Conservation (phyloP, 37 sponge, comb jelly and placozoan species). For the Oopsacas minuta region DNA sequence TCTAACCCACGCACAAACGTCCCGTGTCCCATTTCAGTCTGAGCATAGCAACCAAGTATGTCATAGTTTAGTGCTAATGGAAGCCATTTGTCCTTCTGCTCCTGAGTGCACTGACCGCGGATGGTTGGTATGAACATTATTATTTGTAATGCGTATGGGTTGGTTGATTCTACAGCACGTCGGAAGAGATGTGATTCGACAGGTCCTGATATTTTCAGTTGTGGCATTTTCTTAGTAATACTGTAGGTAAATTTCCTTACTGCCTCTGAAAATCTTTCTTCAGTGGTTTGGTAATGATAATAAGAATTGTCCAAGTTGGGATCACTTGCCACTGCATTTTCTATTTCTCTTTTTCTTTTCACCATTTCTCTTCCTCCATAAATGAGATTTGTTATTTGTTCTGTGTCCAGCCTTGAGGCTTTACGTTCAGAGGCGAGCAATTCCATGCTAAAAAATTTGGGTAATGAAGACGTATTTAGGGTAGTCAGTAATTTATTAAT, state of each 20-base stretch:
- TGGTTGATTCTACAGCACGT: conserved; percentile 26
- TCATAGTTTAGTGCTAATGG: conserved; percentile 37
- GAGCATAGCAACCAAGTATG: conserved; percentile 77
- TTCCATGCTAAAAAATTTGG: background rate
- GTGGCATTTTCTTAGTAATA: background rate
- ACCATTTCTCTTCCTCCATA: conserved; percentile 49
- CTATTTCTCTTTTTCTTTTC: conserved; percentile 27
- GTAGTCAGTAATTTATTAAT: no score
- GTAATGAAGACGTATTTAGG: no score
- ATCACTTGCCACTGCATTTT: conserved; percentile 17
- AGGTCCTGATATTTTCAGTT: background rate
- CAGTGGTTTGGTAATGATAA: background rate
- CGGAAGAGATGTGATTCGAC: conserved; percentile 12
- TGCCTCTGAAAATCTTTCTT: background rate
- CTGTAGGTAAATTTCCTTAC: background rate
- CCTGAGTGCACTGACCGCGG: conserved; percentile 57
- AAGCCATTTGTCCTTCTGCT: conserved; percentile 70
- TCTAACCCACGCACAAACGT: conserved; percentile 69
- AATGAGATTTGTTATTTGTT: conserved; percentile 38
- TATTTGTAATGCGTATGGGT: conserved; percentile 37
- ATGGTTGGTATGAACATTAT: conserved; percentile 72
- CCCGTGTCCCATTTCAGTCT: conserved; percentile 90
- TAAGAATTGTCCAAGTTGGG: background rate
- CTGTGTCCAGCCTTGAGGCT: conserved; percentile 29
- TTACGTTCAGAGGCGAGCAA: conserved; percentile 31